A percentile compares a stretch with the other conserved stretches of the same genome.
Evolutionary conservation across 2,888 invertebrate species (phyloP).

Genomic region (Cerastis rubricosa): DNA sequence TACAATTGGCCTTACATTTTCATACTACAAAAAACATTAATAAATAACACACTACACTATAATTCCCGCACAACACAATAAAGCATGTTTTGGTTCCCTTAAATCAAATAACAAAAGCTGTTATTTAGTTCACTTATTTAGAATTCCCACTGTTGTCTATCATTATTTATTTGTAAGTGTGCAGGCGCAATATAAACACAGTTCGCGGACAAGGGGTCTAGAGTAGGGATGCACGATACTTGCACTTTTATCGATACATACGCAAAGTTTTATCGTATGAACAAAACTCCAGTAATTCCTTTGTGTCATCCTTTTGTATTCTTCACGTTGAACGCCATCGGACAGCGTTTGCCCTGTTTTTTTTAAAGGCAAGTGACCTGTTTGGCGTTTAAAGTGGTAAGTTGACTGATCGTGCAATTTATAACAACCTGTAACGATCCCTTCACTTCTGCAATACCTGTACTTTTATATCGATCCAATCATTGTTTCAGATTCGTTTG

Average conservation of each 20-base stretch:
- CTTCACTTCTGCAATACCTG: not conserved
- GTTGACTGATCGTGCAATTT: not conserved
- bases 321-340: not conserved
- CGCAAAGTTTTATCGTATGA: not conserved
- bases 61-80: constrained; percentile 44
- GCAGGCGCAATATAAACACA: constrained; percentile 72
- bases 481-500: not conserved
- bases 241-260: not conserved
- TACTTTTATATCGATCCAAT: not conserved
- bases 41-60: constrained; percentile 24
- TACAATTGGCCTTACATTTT: constrained; percentile 6
- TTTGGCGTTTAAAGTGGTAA: not conserved
- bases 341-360: too few species aligned
- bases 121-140: constrained; percentile 71
- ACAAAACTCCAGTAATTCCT: not conserved
- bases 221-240: not conserved
- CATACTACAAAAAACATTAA: constrained; percentile 1
- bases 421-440: not conserved
- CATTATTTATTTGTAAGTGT: constrained; percentile 75
- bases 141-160: constrained; percentile 72
- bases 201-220: constrained; percentile 63
- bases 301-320: not conserved
- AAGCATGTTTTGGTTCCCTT: constrained; percentile 58
- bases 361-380: too few species aligned
- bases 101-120: constrained; percentile 69